Evolutionary conservation across 2,113 vertebrate genomes (phyloP).

Genomic region (Muscicapa adusta): DNA sequence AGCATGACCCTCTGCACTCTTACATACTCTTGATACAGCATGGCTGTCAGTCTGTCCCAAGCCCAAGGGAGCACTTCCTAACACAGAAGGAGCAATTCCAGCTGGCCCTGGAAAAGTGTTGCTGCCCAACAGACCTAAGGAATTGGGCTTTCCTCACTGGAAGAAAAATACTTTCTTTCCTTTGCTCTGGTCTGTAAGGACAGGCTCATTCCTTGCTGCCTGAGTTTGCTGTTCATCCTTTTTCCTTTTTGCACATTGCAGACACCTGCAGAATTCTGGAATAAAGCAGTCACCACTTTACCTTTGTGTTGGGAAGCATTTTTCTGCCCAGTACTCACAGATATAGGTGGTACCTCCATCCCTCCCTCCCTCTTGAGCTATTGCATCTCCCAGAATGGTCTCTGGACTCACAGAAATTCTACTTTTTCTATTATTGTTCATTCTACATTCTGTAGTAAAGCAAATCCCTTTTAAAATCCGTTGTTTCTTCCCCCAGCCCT

Average conservation of each 20-base stretch:
- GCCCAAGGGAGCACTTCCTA: not conserved
- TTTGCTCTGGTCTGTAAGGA: not conserved
- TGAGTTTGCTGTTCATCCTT: not conserved
- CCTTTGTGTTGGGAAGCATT: not conserved
- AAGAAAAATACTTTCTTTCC: not conserved
- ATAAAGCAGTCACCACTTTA: not conserved
- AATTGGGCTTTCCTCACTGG: not conserved
- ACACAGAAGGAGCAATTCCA: not conserved
- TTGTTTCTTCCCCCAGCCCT: not conserved
- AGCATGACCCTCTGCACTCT: accelerated
- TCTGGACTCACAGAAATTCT: not conserved
- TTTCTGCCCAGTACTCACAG: not conserved
- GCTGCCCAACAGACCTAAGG: not conserved
- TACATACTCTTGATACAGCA: accelerated
- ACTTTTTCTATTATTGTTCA: not conserved
- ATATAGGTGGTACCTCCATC: not conserved
- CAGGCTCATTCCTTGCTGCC: not conserved
- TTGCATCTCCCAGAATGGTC: not conserved
- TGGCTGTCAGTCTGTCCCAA: not conserved
- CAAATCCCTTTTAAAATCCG: not conserved
- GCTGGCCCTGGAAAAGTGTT: not conserved
- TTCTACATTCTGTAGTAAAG: not conserved
- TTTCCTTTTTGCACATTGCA: not conserved
- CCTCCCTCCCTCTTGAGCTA: not conserved
- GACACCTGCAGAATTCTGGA: not conserved